Evolutionary conservation across 1,140 invertebrate species (phyloP).

Genomic region (Hetaerina americana): DNA sequence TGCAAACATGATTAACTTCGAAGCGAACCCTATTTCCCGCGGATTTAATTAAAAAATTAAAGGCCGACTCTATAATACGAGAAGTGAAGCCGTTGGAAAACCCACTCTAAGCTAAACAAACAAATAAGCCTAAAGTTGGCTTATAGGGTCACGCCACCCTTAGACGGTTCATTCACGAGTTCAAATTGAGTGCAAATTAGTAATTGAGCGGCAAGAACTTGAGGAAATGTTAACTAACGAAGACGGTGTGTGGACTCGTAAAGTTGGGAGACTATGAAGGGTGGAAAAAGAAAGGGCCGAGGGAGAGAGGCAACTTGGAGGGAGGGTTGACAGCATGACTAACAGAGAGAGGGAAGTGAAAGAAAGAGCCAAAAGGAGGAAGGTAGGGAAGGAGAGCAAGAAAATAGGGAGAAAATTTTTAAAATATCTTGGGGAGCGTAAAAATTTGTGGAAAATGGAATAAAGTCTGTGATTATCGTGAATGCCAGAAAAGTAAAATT

Average conservation of each 20-base stretch:
- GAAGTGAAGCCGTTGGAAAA: background rate
- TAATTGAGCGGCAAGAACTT: background rate
- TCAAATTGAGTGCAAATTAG: background rate
- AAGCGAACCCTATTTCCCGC: too few relatives aligned
- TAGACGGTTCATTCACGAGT: background rate
- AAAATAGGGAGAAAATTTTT: too few relatives aligned
- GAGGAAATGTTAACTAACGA: background rate
- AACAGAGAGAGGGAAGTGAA: background rate
- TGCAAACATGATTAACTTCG: too few relatives aligned
- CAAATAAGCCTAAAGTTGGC: background rate
- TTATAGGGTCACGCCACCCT: background rate
- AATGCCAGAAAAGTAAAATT: too few relatives aligned
- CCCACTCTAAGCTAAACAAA: background rate
- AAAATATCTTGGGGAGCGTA: too few relatives aligned
- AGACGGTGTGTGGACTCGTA: background rate
- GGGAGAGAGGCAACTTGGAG: background rate
- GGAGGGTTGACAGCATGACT: too few relatives aligned
- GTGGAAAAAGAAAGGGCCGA: background rate
- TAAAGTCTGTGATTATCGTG: too few relatives aligned
- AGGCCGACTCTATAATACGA: too few relatives aligned
- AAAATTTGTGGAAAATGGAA: too few relatives aligned
- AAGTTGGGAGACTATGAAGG: background rate
- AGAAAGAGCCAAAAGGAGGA: background rate
- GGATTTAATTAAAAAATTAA: too few relatives aligned
- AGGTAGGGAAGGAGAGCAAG: too few relatives aligned